Evolutionary conservation across 2,888 invertebrate genomes (phyloP), one percentile per base, ranked within the genome.

Genomic region (Amiota mariae): DNA sequence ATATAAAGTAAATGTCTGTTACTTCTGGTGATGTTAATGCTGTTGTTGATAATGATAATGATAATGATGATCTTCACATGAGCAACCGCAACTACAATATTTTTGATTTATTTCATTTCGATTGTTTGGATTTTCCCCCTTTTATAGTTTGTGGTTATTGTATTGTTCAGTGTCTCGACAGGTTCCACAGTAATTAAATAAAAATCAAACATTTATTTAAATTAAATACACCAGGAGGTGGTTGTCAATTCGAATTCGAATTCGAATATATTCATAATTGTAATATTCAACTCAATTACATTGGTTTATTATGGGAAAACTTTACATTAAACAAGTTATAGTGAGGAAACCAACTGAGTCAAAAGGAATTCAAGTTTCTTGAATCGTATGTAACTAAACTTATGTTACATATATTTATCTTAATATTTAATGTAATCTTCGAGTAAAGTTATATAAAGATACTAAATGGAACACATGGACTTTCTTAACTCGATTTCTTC

Each of bases 161-260:
- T 67, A 49, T 48, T 67, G 20, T 67, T 49, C 72, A 48, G 49
- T 70, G 48, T 63, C 46, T 49, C 20, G 54, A 36, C 64, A 71
- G 64, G 49, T 74, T 79, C 73, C 77, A 77, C 77, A 77, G 77
- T 86, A 87, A 86, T 86, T 86, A 87, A 87, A 87, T 87, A 80
- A 83, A 87, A 86, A 87, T 87, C 86, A 87, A 87, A 87, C 81
- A 87, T 86, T 87, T 86, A 86, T 86, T 86, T 83, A 86, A 87
- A 86, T 86, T 84, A 81, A 83, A 82, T 83, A 81, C 87, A 85
- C 77, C 81, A 79, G 77, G 75, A 84, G 86, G 87, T 81, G 86
- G 83, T 80, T 81, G 76, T 59, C 59, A 59, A 59, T 18, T 15
- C 20, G 20, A 20, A 18, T 36, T 36, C 36, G 36, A 36, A 6